A percentile compares a stretch with the other conserved stretches of the same genome.
Evolutionary conservation across 2,797 vertebrate species (phyloP).

Genomic region (Dallia pectoralis): DNA sequence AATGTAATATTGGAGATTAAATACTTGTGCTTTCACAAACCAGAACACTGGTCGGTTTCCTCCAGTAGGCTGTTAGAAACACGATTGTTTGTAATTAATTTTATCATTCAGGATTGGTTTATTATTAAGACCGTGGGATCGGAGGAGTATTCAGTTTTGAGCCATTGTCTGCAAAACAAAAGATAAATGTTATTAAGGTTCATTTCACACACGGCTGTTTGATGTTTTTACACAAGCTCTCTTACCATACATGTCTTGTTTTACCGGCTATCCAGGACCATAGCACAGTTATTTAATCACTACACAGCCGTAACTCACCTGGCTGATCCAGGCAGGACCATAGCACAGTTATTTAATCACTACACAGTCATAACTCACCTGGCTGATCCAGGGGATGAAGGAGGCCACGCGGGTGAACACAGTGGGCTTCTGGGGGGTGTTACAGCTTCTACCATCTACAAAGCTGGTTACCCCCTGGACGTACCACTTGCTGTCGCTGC

Average conservation of each 20-base stretch:
- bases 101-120: constrained; percentile 19
- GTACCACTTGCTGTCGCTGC: constrained; percentile 54
- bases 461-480: constrained; percentile 65
- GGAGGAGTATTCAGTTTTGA: constrained; percentile 47
- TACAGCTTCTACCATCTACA: constrained; percentile 57
- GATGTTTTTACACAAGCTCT: not conserved
- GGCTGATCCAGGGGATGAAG: constrained; percentile 64
- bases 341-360: not conserved
- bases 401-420: constrained; percentile 60
- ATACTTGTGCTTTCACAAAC: not conserved
- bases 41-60: not conserved
- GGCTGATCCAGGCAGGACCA: too few species aligned
- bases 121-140: constrained; percentile 24
- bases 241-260: not conserved
- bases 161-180: constrained; percentile 46
- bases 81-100: not conserved
- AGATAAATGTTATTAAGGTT: not conserved
- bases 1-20: not conserved
- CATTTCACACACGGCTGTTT: not conserved
- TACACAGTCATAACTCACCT: constrained; percentile 45
- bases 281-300: not conserved
- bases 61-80: not conserved
- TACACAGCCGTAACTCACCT: not conserved
- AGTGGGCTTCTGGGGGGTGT: constrained; percentile 56
- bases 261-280: not conserved